Base-by-base conservation (phyloP, 2,888 invertebrate species). In the Priocnemis perturbator region DNA sequence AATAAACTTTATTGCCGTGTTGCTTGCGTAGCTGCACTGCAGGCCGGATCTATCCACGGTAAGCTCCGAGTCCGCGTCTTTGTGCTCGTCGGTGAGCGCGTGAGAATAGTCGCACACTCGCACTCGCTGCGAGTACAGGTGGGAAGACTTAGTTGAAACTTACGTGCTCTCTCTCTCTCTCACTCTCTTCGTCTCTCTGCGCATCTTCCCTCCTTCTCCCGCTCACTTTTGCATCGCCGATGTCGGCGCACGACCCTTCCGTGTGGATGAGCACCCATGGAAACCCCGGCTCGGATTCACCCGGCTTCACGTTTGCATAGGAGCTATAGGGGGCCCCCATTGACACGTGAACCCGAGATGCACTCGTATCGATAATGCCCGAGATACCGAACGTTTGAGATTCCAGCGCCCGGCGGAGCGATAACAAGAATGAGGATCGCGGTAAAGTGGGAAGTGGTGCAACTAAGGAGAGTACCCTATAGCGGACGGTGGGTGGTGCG, bases 1-100 rank as follows among this genome's bases (percentile, higher is more conserved):
- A 86, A 87, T 87, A 88, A 88, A 87, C 78, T 88, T 88, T 87
- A 88, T 86, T 84, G 85, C 84, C 81, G 75, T 84, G 83, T 83
- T 86, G 81, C 85, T 82, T 81, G 81, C 81, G 78, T 81, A 77
- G 66, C 45, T 63, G 52, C 53, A 60, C 44, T 55, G 59, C 64
- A 62, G 68, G 71, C 74, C 58, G 71, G 74, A 79, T 81, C 73
- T 77, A 78, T 37, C 37, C 37, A 11, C 37, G 37, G 37, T 37
- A 37, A 37, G 37, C 37, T 11, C 37, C 37, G 1, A 37, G 37
- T 9, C 37, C 37, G 11, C 37, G 14, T 11, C 7, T 37, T 37
- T 37, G 37, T 37, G 37, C 14, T 37, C 37, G 37, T 11, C 7
- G 4, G 37, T 11, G 37, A 37, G 37, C 37, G 37, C 37, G 37